Evolutionary conservation across 2,797 vertebrate species (phyloP).

Genomic region (Zalophus californianus): DNA sequence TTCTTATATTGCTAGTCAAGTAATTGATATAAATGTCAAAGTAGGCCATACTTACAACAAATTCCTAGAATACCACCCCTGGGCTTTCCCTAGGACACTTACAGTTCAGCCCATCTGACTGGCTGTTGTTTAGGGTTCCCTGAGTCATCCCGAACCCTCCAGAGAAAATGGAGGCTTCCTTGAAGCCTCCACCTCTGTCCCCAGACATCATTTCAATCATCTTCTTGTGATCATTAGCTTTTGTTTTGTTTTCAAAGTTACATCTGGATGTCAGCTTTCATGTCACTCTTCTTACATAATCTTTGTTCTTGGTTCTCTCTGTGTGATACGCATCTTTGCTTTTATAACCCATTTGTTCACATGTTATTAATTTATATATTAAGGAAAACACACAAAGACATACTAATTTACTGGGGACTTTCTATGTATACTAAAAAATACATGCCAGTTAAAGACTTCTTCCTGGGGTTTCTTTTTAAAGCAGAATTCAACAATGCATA

Average conservation of each 20-base stretch:
- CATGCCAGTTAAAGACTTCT: neutral
- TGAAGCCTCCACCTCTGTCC: neutral
- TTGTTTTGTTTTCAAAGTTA: neutral
- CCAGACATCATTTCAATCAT: neutral
- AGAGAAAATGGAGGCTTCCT: neutral
- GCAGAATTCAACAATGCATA: neutral
- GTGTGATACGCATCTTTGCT: neutral
- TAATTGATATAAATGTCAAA: conserved; percentile 13
- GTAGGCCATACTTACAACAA: neutral
- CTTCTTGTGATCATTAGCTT: neutral
- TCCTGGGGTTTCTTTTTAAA: neutral
- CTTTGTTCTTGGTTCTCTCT: conserved; percentile 16
- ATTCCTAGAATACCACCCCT: neutral
- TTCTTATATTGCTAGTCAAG: neutral
- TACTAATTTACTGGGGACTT: neutral
- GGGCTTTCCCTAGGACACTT: neutral
- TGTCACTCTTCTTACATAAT: neutral
- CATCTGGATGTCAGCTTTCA: neutral
- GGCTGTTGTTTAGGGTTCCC: neutral
- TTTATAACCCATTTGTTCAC: conserved; percentile 23
- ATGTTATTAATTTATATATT: neutral
- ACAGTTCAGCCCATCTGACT: neutral
- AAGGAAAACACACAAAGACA: neutral
- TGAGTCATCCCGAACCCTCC: neutral
- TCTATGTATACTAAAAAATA: neutral